Evolutionary conservation across 2,888 invertebrate species (phyloP), one percentile per base, ranked within the genome.

Genomic region (Homarus gammarus): DNA sequence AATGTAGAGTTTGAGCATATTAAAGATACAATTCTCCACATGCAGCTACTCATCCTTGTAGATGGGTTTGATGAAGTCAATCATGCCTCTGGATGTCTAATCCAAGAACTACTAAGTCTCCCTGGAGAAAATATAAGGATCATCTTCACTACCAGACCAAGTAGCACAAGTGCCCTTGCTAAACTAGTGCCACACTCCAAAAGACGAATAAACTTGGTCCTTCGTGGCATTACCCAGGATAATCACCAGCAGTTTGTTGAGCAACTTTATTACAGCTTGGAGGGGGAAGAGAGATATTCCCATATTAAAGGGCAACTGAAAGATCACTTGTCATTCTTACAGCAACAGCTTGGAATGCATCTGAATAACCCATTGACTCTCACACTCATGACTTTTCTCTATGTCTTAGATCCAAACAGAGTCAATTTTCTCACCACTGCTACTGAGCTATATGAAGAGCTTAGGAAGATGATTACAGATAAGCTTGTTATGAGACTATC

Each of bases 31-130:
- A 31, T 75, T 18, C n/a, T 75, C 22, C 40, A 44, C 44, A 44
- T 75, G 75, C 40, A 75, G n/a, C 10, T 44, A 33, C n/a, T 75
- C 44, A 75, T 75, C 8, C 75, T 75, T 15, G n/a, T 75, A 5
- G 75, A 75, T 44, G 75, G 75, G 12, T 75, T 44, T 18, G 75
- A 75, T 22, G 75, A 75, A 31, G 75, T 44, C 31, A 75, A 75
- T 27, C n/a, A 75, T 40, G 75, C 40, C 0, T 75, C 75, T 0
- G 15, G 44, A n/a, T 15, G 15, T 40, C 3, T 75, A 49, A 75
- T 75, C 6, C 40, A 18, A 15, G 75, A 75, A 31, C 10, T 18
- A 2, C 27, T 75, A 38, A n/a, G 38, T 18, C 44, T 44, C 1
- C 44, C 44, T 5, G 38, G 44, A n/a, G 22, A 27, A 6, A 75